A percentile compares a stretch with the other conserved stretches of the same genome.
phyloP scores from a whole-genome alignment of 1,140 invertebrate species.

The Melitaea cinxia region DNA sequence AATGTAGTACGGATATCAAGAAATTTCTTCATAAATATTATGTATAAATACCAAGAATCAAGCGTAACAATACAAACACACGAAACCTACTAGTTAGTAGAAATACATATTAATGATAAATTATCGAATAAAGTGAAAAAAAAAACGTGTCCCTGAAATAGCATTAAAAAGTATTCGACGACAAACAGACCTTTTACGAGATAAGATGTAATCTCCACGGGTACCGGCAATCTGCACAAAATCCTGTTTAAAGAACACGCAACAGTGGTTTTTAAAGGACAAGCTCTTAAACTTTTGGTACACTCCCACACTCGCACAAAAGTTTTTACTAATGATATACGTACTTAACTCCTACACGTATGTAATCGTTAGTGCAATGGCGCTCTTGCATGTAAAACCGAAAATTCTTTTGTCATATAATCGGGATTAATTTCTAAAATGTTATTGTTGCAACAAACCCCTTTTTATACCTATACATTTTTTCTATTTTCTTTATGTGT shows the following conservation, averaged over 20 bases:
- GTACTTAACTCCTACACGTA: constrained; percentile 57
- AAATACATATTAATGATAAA: neutral
- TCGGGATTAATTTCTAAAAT: constrained; percentile 44
- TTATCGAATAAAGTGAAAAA: constrained; percentile 19
- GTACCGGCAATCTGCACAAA: constrained; percentile 60
- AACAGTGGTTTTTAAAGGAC: constrained; percentile 71
- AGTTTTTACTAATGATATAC: constrained; percentile 57
- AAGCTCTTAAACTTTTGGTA: constrained; percentile 55
- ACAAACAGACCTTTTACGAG: constrained; percentile 63
- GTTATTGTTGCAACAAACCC: neutral
- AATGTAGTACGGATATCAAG: no score
- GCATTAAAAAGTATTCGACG: constrained; percentile 63
- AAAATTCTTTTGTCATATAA: constrained; percentile 48
- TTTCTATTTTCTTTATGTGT: no score
- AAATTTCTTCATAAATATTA: no score
- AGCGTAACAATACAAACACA: neutral
- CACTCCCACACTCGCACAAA: constrained; percentile 71
- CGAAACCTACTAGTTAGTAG: neutral
- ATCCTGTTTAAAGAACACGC: constrained; percentile 77
- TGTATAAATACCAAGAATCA: no score
- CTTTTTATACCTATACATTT: neutral
- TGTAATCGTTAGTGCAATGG: constrained; percentile 49
- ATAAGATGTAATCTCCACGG: constrained; percentile 64
- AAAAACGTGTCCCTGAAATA: constrained; percentile 63
- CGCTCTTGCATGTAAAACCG: constrained; percentile 49